Evolutionary conservation across 2,888 invertebrate species (phyloP).

Genomic region (Atethmia centrago): DNA sequence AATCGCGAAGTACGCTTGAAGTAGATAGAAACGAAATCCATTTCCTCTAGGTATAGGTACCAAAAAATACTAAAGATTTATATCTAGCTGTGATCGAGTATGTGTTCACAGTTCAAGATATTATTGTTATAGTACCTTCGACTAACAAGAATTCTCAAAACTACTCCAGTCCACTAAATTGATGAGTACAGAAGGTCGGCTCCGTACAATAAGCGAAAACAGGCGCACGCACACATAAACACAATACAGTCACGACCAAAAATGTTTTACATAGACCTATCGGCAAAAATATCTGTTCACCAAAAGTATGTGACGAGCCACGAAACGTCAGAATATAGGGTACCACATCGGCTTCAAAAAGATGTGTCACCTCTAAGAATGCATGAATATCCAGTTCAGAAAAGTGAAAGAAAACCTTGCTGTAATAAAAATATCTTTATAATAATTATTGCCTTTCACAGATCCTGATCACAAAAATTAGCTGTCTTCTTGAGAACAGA

Average conservation of each 20-base stretch:
- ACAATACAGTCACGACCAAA: not conserved
- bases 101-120: constrained; percentile 30
- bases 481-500: not conserved
- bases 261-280: no score
- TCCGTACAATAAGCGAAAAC: not conserved
- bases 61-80: constrained; percentile 42
- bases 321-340: not conserved
- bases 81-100: constrained; percentile 19
- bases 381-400: not conserved
- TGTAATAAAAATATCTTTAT: not conserved
- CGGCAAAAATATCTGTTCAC: not conserved
- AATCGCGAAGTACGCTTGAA: constrained; percentile 15
- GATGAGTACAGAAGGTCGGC: not conserved
- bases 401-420: no score
- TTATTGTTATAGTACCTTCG: constrained; percentile 28
- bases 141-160: constrained; percentile 17
- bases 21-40: constrained; percentile 44
- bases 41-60: constrained; percentile 28
- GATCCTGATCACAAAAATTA: not conserved
- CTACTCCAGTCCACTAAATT: not conserved
- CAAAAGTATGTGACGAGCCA: not conserved
- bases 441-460: not conserved
- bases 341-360: not conserved
- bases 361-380: not conserved
- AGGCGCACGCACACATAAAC: not conserved